Evolutionary conservation across 2,888 invertebrate species (phyloP), one percentile per base, ranked within the genome.

Genomic region (Uropetala carovei): DNA sequence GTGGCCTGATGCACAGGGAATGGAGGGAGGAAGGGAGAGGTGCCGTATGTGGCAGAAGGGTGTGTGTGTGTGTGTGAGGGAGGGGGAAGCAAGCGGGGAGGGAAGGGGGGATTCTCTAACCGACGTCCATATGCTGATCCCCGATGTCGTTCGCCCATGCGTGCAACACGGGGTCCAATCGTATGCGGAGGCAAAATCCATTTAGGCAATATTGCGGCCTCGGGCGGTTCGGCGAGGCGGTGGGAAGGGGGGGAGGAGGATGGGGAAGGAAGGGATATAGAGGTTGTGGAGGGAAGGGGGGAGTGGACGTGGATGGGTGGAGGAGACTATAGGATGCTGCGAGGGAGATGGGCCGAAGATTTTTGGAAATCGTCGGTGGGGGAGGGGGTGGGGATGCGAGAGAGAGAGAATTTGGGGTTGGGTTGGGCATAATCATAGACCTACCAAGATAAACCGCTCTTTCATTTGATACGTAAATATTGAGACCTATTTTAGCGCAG

Each of bases 91-190:
- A 16, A 9, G 43, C 0, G 82, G 11, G 82, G n/a, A n/a, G n/a
- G n/a, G n/a, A n/a, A 18, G 82, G 14, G 82, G 82, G 13, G 13
- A 18, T 14, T 11, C 56, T 18, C 14, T 83, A 57, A 83, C 83
- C 89, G 68, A 16, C 89, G 60, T 11, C 89, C 89, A 89, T 89
- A 89, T 89, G 89, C 89, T 89, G 89, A 89, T 89, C 89, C 89
- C 89, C 18, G 83, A 9, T 16, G 83, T 13, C 27, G 83, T 43
- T 16, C 89, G 89, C 43, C 68, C 89, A 89, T 43, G 68, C 89
- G 89, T 89, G 89, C 75, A 27, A 75, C 75, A 43, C 64, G 43
- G n/a, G 13, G 56, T 18, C 56, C 64, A 64, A 64, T 83, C 83
- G 83, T 83, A 43, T 43, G 57, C n/a, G 56, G 83, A n/a, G 57